phyloP scores from a whole-genome alignment of 1,140 invertebrate genomes.

The Habropoda laboriosa region DNA sequence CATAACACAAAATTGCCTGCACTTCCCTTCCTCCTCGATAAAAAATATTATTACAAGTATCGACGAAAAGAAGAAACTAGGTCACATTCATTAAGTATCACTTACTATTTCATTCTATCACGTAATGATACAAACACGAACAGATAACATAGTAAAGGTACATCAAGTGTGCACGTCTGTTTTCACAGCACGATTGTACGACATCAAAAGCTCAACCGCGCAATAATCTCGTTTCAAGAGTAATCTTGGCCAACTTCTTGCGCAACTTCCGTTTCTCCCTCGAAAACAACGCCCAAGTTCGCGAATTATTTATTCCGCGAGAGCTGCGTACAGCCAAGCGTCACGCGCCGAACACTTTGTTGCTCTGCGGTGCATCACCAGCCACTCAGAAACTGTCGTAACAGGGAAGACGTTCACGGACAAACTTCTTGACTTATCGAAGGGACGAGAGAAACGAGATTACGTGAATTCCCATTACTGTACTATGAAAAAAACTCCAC shows the following conservation, averaged over 20 bases:
- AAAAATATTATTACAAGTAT: too few species aligned
- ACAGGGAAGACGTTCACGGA: neutral
- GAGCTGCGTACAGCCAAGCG: neutral
- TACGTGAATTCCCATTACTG: neutral
- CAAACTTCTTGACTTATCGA: constrained; percentile 21
- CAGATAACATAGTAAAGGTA: too few species aligned
- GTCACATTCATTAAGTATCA: too few species aligned
- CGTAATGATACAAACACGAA: too few species aligned
- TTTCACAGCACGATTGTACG: neutral
- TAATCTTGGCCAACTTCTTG: constrained; percentile 15
- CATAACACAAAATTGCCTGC: too few species aligned
- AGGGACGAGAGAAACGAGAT: neutral
- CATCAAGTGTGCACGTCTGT: neutral
- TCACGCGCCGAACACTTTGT: constrained; percentile 18
- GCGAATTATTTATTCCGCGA: constrained; percentile 28
- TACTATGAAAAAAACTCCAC: rapidly evolving
- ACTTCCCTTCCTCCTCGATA: too few species aligned
- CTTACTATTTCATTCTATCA: too few species aligned
- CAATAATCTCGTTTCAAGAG: constrained; percentile 21
- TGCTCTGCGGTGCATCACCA: neutral
- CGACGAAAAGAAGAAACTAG: too few species aligned
- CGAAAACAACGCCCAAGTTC: constrained; percentile 14
- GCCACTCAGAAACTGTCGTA: neutral
- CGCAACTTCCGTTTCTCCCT: neutral
- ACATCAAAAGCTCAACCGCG: neutral